Evolutionary conservation across 2,797 vertebrate species (phyloP).

Genomic region (Cyclopterus lumpus): DNA sequence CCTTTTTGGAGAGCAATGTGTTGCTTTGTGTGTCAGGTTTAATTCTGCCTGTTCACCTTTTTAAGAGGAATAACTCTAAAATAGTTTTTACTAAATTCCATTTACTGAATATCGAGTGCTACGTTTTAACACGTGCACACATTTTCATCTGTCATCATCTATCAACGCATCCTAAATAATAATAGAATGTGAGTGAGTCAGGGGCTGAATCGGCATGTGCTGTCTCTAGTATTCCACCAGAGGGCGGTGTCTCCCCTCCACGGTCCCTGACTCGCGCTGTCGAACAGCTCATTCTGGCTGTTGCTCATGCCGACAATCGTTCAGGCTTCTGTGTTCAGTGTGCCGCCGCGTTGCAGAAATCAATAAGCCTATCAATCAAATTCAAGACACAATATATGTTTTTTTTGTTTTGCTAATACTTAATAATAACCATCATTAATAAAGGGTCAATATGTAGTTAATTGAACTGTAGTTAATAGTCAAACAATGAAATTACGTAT

Average conservation of each 20-base stretch:
- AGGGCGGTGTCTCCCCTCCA: constrained; percentile 41
- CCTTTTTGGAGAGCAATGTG: not conserved
- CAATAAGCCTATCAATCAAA: not conserved
- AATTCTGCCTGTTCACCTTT: constrained; percentile 7
- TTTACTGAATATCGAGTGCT: constrained; percentile 5
- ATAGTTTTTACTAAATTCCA: not conserved
- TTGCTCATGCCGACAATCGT: constrained; percentile 24
- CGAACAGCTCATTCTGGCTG: not conserved
- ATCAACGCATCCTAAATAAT: not conserved
- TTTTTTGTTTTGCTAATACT: not conserved
- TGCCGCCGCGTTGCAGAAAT: not conserved
- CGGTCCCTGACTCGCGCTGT: not conserved
- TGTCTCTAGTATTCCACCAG: constrained; percentile 54
- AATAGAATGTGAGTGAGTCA: constrained; percentile 18
- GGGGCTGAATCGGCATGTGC: constrained; percentile 4
- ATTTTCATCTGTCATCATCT: not conserved
- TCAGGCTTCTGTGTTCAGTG: not conserved
- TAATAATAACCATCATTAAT: not conserved
- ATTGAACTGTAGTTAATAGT: not conserved
- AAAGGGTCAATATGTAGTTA: not conserved
- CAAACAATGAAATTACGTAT: not conserved
- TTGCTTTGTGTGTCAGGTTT: not conserved
- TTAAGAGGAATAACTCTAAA: not conserved
- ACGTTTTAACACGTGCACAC: not conserved
- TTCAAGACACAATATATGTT: not conserved